Percentiles rank a stretch among this genome's conserved stretches.
These are phyloP conservation scores for Epinephelus moara DNA, from an alignment of 2,113 vertebrate genomes.

Conservation along the genomic window DNA sequence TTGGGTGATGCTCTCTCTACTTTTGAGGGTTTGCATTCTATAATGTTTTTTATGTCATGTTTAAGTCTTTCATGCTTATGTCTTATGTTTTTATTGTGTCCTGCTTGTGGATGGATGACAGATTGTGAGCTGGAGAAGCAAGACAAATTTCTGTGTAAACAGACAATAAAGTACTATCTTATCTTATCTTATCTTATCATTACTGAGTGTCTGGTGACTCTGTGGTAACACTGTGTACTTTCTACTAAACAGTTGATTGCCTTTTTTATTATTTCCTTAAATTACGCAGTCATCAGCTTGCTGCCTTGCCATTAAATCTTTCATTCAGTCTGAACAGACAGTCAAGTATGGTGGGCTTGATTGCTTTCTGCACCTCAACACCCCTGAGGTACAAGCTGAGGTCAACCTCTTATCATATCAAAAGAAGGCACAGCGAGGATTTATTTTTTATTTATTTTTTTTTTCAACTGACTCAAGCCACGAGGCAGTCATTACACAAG, in stretches of 20 bases:
- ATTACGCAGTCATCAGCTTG: conserved; percentile 21
- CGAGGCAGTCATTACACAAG: conserved; percentile 13
- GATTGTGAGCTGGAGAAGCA: too few species aligned
- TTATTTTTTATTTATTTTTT: background rate
- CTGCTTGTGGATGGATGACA: too few species aligned
- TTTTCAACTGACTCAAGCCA: conserved; percentile 10
- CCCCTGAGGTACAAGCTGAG: background rate
- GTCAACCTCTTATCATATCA: conserved; percentile 50
- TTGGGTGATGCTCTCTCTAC: background rate
- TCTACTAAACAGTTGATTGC: background rate
- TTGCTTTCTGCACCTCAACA: conserved; percentile 42
- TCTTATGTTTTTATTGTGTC: too few species aligned
- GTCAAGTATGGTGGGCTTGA: conserved; percentile 29
- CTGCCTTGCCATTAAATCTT: conserved; percentile 15
- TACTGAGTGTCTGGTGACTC: background rate
- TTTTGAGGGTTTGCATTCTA: too few species aligned
- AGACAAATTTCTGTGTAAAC: too few species aligned
- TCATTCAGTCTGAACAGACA: conserved; percentile 21
- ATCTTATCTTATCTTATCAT: too few species aligned
- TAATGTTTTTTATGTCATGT: too few species aligned
- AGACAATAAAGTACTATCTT: too few species aligned
- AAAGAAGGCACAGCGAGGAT: conserved; percentile 14
- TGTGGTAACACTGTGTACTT: conserved; percentile 5
- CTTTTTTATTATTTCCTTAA: conserved; percentile 32
- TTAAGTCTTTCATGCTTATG: too few species aligned